Conservation (phyloP, 2,888 invertebrate genomes). For the Xanthia icteritia region DNA sequence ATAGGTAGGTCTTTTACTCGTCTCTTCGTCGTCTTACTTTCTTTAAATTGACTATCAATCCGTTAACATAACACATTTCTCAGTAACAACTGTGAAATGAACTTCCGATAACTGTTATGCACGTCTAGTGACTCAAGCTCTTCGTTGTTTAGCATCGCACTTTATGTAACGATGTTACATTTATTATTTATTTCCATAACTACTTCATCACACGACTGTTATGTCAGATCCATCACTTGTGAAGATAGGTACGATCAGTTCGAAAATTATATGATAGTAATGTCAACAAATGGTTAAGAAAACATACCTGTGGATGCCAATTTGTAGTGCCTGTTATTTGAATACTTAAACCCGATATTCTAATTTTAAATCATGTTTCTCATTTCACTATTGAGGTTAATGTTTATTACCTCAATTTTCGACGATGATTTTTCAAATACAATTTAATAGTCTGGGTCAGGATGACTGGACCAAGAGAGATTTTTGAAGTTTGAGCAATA, state of each 20-base stretch:
- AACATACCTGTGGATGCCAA: neutral
- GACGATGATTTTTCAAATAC: neutral
- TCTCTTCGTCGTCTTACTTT: neutral
- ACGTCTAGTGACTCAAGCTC: constrained; percentile 38
- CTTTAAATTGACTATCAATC: neutral
- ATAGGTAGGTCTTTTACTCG: neutral
- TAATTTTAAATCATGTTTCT: neutral
- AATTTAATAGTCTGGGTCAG: too few relatives aligned
- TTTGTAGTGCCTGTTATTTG: neutral
- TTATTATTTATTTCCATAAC: constrained; percentile 28
- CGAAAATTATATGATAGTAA: too few relatives aligned
- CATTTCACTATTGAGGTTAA: neutral
- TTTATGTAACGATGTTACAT: constrained; percentile 37
- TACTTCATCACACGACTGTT: constrained; percentile 26
- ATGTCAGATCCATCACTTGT: constrained; percentile 20
- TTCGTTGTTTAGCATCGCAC: neutral
- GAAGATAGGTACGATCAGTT: neutral
- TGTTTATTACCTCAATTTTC: neutral
- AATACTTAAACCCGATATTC: neutral
- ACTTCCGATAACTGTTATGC: constrained; percentile 13
- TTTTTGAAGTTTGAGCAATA: too few relatives aligned
- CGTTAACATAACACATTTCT: neutral
- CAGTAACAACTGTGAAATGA: constrained; percentile 5
- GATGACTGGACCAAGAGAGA: too few relatives aligned
- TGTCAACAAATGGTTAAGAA: neutral